A percentile compares a stretch with the other conserved stretches of the same genome.
phyloP scores from a whole-genome alignment of 2,113 vertebrate species.

The Cryptomyrus ogoouensis region DNA sequence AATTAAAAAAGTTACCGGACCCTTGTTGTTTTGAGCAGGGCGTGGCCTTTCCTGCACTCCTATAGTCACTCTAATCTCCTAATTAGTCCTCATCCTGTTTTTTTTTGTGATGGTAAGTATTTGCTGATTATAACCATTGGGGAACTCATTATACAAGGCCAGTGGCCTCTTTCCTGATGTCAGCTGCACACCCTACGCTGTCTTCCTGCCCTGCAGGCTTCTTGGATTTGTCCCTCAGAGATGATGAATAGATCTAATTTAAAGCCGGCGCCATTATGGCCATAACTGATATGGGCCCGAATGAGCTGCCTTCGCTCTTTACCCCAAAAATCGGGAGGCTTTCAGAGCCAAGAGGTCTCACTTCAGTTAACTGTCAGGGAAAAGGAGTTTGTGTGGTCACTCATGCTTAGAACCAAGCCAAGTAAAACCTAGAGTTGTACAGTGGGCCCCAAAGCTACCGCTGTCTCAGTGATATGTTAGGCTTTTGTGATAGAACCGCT shows the following conservation, averaged over 20 bases:
- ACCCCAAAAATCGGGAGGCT: not conserved
- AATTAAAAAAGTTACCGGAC: not conserved
- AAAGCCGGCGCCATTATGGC: not conserved
- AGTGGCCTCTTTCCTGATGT: not conserved
- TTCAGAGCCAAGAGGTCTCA: not conserved
- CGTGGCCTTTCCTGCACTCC: not conserved
- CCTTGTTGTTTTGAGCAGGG: not conserved
- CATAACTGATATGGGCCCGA: constrained; percentile 2
- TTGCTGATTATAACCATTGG: not conserved
- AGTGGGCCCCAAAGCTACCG: not conserved
- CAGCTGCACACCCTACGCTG: not conserved
- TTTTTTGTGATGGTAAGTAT: not conserved
- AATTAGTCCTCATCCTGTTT: not conserved
- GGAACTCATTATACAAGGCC: constrained; percentile 9
- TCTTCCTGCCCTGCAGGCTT: not conserved
- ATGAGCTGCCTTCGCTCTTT: constrained; percentile 4
- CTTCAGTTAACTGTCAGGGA: constrained; percentile 14
- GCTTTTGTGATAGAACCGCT: not conserved
- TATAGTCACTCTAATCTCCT: not conserved
- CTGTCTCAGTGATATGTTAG: not conserved
- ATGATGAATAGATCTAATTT: constrained; percentile 26
- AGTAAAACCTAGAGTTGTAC: not conserved
- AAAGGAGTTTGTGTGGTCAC: not conserved
- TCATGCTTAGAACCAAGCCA: not conserved
- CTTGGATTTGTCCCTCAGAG: not conserved